phyloP scores from a whole-genome alignment of 2,888 invertebrate species.

The Drosophila phalerata region DNA sequence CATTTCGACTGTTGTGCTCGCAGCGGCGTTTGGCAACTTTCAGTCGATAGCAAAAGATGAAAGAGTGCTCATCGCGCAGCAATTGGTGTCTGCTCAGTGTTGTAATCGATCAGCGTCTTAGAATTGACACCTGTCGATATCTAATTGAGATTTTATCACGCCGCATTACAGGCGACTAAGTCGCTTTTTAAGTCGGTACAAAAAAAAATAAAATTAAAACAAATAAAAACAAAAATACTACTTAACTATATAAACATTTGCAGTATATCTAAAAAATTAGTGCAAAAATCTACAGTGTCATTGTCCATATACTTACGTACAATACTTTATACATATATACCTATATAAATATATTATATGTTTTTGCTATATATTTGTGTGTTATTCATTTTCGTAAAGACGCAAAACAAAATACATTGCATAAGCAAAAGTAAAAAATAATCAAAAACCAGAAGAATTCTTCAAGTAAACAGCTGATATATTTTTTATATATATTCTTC shows the following conservation, averaged over 20 bases:
- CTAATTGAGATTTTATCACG: constrained; percentile 85
- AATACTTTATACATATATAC: background rate
- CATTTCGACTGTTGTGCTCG: constrained; percentile 14
- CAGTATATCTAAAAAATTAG: constrained; percentile 3
- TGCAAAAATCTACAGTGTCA: constrained; percentile 26
- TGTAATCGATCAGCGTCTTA: constrained; percentile 85
- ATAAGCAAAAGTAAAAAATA: constrained; percentile 65
- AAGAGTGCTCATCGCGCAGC: constrained; percentile 84
- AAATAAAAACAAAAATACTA: constrained; percentile 2
- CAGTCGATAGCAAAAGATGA: constrained; percentile 85
- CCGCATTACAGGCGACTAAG: constrained; percentile 84
- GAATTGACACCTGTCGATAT: constrained; percentile 86
- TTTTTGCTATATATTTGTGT: constrained; percentile 29
- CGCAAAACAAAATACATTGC: constrained; percentile 76
- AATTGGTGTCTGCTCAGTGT: constrained; percentile 83
- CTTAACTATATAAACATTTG: constrained; percentile 13
- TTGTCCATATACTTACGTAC: constrained; percentile 12
- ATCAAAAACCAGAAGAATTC: constrained; percentile 34
- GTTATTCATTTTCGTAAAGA: constrained; percentile 65
- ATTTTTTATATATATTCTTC: constrained; percentile 7
- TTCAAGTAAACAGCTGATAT: constrained; percentile 63
- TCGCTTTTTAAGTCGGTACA: constrained; percentile 19
- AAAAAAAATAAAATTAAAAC: constrained; percentile 4
- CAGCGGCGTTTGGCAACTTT: constrained; percentile 38
- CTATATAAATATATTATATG: constrained; percentile 5